These are phyloP conservation scores for Microtus richardsoni DNA, from an alignment of 2,113 vertebrate species.

Conservation along the genomic window DNA sequence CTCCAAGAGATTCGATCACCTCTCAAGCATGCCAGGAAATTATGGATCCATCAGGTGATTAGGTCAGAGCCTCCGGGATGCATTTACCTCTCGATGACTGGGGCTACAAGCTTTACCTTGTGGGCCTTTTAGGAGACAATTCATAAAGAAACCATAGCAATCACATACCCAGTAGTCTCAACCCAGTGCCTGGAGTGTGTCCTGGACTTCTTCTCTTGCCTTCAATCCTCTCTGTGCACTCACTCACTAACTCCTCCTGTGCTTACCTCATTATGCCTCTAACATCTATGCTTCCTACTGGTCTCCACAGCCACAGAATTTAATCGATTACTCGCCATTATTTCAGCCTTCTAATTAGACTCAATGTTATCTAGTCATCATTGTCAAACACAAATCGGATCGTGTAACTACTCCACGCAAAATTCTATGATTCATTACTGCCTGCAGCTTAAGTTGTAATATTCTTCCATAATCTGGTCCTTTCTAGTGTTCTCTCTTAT, in stretches of 20 bases:
- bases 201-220: background rate
- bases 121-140: background rate
- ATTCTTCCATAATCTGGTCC: background rate
- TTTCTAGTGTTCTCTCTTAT: background rate
- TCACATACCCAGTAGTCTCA: background rate
- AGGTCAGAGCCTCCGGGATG: background rate
- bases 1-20: background rate
- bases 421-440: background rate
- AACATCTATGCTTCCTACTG: background rate
- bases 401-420: background rate
- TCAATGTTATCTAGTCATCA: background rate
- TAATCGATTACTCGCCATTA: background rate
- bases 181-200: background rate
- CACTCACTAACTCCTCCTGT: background rate
- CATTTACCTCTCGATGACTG: background rate
- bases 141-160: background rate
- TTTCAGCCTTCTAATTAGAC: background rate
- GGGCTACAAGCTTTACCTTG: background rate
- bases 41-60: background rate
- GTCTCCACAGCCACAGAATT: background rate
- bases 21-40: background rate
- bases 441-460: background rate
- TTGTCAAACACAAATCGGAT: slow-evolving; percentile 31
- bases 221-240: background rate
- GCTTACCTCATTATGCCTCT: background rate